phyloP scores from a whole-genome alignment of 2,797 vertebrate species.

The Australoheros facetus region DNA sequence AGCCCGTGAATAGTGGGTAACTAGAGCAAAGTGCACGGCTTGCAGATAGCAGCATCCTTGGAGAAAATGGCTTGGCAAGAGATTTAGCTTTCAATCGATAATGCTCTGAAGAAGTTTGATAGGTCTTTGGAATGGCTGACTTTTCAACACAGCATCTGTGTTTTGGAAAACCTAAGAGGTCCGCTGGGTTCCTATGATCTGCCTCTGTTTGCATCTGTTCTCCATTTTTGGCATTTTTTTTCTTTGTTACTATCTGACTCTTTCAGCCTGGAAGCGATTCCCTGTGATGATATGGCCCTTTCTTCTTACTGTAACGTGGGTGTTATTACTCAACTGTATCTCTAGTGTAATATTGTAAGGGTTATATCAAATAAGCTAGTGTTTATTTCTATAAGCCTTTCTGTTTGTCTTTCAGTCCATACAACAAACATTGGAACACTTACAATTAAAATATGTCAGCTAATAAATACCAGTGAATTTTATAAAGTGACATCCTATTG shows the following conservation, averaged over 20 bases:
- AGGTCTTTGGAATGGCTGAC: constrained; percentile 42
- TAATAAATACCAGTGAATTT: background rate
- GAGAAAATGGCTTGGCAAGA: constrained; percentile 66
- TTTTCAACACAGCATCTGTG: constrained; percentile 47
- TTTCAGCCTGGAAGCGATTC: constrained; percentile 39
- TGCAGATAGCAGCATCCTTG: constrained; percentile 61
- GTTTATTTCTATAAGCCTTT: background rate
- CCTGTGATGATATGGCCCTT: constrained; percentile 20
- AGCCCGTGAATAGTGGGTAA: constrained; percentile 61
- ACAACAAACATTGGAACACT: background rate
- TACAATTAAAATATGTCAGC: background rate
- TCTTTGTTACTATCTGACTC: constrained; percentile 17
- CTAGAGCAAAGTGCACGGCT: constrained; percentile 65
- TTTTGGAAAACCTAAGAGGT: constrained; percentile 39
- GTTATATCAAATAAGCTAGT: background rate
- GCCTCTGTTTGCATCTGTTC: constrained; percentile 9
- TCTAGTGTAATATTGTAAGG: background rate
- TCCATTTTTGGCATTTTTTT: constrained; percentile 7
- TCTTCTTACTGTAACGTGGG: background rate
- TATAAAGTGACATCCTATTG: background rate
- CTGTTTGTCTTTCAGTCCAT: background rate
- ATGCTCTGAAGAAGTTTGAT: constrained; percentile 61
- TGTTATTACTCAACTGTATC: constrained; percentile 3
- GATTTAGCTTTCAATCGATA: constrained; percentile 62
- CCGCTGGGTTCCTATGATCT: constrained; percentile 31